Evolutionary conservation across 2,113 vertebrate species (phyloP).

Genomic region (Hippocampus barbouri): DNA sequence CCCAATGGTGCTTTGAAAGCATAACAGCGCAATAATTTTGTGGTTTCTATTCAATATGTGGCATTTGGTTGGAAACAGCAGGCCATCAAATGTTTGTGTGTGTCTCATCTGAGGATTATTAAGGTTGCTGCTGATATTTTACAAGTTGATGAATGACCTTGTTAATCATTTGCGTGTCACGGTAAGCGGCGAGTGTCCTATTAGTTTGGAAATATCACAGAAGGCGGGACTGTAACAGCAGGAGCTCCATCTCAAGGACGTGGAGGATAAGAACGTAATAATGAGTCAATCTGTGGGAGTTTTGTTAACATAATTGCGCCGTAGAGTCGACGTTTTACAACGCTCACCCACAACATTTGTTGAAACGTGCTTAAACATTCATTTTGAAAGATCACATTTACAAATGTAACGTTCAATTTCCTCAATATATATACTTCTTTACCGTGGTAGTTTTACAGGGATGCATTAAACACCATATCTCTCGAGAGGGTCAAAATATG

Average conservation of each 20-base stretch:
- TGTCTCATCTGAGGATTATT: neutral
- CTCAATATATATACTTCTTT: neutral
- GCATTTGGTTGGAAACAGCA: neutral
- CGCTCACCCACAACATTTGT: neutral
- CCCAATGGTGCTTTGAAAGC: neutral
- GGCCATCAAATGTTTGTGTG: neutral
- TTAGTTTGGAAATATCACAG: conserved; percentile 2
- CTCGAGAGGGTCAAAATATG: too few species aligned
- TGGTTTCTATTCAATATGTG: neutral
- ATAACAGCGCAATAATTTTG: neutral
- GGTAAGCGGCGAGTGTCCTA: neutral
- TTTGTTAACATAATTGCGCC: neutral
- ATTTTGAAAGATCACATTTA: neutral
- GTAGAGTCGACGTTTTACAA: neutral
- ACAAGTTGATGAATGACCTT: conserved; percentile 18
- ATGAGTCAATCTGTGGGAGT: neutral
- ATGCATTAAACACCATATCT: neutral
- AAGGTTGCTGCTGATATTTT: conserved; percentile 3
- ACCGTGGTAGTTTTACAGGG: neutral
- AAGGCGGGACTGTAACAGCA: neutral
- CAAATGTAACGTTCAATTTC: neutral
- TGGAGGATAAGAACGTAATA: neutral
- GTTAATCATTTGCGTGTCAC: conserved; percentile 1
- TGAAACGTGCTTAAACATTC: neutral
- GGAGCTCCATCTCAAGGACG: neutral